Conservation (phyloP, 1,140 invertebrate genomes). For the Schlechtendalia chinensis region DNA sequence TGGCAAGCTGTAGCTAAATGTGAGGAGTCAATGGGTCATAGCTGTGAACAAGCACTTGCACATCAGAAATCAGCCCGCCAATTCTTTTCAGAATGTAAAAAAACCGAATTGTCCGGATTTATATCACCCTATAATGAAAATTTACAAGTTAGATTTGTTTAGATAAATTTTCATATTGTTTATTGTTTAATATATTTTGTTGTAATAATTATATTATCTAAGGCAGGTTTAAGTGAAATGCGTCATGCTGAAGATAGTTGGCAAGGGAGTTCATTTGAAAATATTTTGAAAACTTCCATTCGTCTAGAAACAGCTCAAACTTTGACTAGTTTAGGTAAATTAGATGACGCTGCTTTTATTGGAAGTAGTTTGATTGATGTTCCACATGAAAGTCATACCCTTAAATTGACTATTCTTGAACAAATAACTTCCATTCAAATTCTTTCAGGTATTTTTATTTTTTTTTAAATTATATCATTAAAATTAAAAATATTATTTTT, state of each 20-base stretch:
- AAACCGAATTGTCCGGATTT: slow-evolving; percentile 37
- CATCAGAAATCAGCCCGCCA: slow-evolving; percentile 39
- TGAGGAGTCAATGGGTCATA: slow-evolving; percentile 36
- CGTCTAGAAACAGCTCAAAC: slow-evolving; percentile 44
- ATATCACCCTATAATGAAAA: slow-evolving; percentile 45
- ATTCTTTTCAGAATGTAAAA: slow-evolving; percentile 32
- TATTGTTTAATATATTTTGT: no score
- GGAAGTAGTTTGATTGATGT: slow-evolving; percentile 40
- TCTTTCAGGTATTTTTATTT: slow-evolving; percentile 25
- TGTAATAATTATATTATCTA: slow-evolving; percentile 5
- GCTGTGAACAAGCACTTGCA: slow-evolving; percentile 33
- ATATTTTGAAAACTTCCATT: slow-evolving; percentile 45
- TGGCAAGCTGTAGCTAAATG: slow-evolving; percentile 47
- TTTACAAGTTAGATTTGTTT: slow-evolving; percentile 19
- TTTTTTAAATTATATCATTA: neutral
- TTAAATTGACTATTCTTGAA: slow-evolving; percentile 40
- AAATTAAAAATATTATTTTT: neutral
- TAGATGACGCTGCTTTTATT: slow-evolving; percentile 38
- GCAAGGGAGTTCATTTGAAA: slow-evolving; percentile 38
- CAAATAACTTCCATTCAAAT: slow-evolving; percentile 44
- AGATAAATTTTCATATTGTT: neutral
- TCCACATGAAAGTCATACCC: slow-evolving; percentile 27
- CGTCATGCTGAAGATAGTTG: slow-evolving; percentile 39
- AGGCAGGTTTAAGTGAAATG: slow-evolving; percentile 39
- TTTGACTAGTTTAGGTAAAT: slow-evolving; percentile 21